Evolutionary conservation across 2,797 vertebrate genomes (phyloP).

Genomic region (Alauda arvensis): DNA sequence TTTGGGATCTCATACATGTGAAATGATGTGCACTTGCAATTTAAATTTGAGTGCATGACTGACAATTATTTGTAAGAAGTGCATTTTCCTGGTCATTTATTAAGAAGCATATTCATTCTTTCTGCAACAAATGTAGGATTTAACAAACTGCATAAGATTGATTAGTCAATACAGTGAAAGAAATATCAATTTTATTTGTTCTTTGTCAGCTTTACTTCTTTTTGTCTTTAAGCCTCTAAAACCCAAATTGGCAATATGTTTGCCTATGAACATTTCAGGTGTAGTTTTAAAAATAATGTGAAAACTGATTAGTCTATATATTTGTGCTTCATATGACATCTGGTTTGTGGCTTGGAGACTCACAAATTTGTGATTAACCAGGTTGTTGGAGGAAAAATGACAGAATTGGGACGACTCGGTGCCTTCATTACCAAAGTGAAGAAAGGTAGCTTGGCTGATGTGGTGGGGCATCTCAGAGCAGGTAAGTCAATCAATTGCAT

Average conservation of each 20-base stretch:
- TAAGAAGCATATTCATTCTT: background rate
- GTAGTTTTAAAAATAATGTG: background rate
- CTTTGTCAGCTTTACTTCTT: background rate
- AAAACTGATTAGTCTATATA: background rate
- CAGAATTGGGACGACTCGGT: slow-evolving; percentile 91
- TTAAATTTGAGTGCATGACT: background rate
- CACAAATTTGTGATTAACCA: slow-evolving; percentile 60
- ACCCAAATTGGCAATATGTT: background rate
- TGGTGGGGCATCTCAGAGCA: slow-evolving; percentile 94
- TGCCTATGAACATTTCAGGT: background rate
- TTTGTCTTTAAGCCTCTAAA: background rate
- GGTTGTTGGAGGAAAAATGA: slow-evolving; percentile 98
- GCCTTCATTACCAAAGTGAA: slow-evolving; percentile 99
- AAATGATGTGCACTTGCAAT: background rate
- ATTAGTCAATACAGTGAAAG: background rate
- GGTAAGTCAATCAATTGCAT: slow-evolving; percentile 73
- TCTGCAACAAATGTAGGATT: background rate
- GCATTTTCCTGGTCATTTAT: background rate
- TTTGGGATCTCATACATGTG: background rate
- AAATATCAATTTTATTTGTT: background rate
- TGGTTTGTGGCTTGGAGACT: slow-evolving; percentile 1
- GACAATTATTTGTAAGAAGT: background rate
- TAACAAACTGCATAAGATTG: background rate
- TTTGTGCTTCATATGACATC: background rate
- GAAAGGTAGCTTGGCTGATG: slow-evolving; percentile 97